phyloP scores from a whole-genome alignment of 2,888 invertebrate genomes.

The Taphrorychus bicolor region DNA sequence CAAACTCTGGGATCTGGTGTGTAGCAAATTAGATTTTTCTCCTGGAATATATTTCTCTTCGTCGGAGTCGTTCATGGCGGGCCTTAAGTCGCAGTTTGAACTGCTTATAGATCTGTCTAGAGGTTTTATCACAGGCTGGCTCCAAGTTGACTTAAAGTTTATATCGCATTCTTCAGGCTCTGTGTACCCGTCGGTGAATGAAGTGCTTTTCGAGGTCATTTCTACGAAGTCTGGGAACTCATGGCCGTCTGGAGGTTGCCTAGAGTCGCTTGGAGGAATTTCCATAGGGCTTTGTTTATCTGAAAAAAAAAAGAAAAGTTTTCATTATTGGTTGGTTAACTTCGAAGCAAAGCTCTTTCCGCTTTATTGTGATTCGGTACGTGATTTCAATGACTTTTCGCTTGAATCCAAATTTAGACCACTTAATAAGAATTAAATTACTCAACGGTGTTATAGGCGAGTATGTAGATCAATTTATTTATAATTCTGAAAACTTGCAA shows the following conservation, averaged over 20 bases:
- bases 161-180: conserved; percentile 12
- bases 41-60: conserved; percentile 40
- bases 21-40: conserved; percentile 48
- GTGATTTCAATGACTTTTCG: neutral
- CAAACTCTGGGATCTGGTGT: conserved; percentile 63
- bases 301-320: conserved; percentile 42
- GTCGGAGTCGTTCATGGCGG: conserved; percentile 44
- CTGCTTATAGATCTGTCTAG: conserved; percentile 43
- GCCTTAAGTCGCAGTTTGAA: conserved; percentile 49
- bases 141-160: conserved; percentile 28
- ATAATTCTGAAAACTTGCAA: neutral
- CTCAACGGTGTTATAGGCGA: neutral
- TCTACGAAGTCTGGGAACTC: conserved; percentile 80
- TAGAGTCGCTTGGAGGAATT: conserved; percentile 67
- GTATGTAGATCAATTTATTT: neutral
- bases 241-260: conserved; percentile 83
- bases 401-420: neutral
- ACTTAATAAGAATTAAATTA: neutral
- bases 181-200: conserved; percentile 29
- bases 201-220: conserved; percentile 48
- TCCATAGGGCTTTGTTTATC: conserved; percentile 61
- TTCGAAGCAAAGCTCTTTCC: too few relatives aligned
- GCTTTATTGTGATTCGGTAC: too few relatives aligned
- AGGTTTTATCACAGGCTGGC: conserved; percentile 22
- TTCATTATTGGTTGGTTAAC: too few relatives aligned